Evolutionary conservation across 2,888 invertebrate genomes (phyloP).

Genomic region (Conchocele bisecta): DNA sequence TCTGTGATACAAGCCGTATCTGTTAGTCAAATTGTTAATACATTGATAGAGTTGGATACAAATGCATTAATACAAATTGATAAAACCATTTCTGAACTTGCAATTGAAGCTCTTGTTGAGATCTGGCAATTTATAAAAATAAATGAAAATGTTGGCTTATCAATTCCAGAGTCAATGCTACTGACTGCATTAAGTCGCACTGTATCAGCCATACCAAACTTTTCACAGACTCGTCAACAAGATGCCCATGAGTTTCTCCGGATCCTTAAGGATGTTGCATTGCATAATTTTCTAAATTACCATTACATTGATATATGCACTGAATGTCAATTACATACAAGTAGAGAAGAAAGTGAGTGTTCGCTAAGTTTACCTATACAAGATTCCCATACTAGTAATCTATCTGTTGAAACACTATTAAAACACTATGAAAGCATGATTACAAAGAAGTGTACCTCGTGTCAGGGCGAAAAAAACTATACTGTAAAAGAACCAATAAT

Average conservation of each 20-base stretch:
- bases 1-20: background rate
- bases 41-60: background rate
- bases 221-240: background rate
- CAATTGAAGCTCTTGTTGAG: background rate
- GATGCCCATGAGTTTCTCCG: background rate
- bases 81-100: conserved; percentile 4
- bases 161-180: background rate
- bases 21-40: background rate
- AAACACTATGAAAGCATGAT: too few species aligned
- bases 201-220: conserved; percentile 3
- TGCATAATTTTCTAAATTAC: background rate
- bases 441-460: background rate
- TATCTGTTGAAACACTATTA: background rate
- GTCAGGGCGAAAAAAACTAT: background rate
- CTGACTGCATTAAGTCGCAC: background rate
- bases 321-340: background rate
- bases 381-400: too few species aligned
- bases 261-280: background rate
- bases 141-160: background rate
- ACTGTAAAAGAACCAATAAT: background rate
- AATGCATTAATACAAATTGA: too few species aligned
- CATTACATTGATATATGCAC: background rate
- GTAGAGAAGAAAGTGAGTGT: background rate
- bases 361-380: background rate
- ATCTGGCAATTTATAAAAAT: conserved; percentile 6